Conservation (phyloP, 2,797 vertebrate genomes). For the Sylvia borin region DNA sequence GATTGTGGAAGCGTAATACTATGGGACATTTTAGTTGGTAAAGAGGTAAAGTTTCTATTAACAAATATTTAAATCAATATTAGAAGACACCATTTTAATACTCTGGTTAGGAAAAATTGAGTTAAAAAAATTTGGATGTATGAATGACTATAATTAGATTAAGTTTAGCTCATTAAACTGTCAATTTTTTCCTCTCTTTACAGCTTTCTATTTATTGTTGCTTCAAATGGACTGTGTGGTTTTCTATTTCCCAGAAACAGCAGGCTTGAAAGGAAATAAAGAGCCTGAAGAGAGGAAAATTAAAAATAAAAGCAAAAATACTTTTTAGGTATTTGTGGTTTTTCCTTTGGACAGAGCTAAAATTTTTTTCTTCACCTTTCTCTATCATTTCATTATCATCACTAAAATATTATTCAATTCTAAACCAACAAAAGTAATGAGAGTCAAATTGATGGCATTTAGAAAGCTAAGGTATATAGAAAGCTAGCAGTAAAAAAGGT, state of each 20-base stretch:
- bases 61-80: not conserved
- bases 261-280: not conserved
- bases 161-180: not conserved
- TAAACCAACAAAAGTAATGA: not conserved
- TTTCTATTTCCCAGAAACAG: not conserved
- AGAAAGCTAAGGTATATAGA: not conserved
- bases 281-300: not conserved
- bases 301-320: not conserved
- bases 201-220: not conserved
- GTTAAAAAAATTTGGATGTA: not conserved
- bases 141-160: not conserved
- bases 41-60: not conserved
- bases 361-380: not conserved
- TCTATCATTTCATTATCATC: not conserved
- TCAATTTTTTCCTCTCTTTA: not conserved
- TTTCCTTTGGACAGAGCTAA: not conserved
- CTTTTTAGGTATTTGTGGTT: not conserved
- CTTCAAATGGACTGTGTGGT: not conserved
- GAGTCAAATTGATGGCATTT: not conserved
- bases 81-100: not conserved
- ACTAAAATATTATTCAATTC: not conserved
- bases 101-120: accelerated
- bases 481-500: not conserved
- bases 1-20: not conserved
- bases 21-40: not conserved